Conservation (phyloP, 2,888 invertebrate genomes). For the Noctua janthina region DNA sequence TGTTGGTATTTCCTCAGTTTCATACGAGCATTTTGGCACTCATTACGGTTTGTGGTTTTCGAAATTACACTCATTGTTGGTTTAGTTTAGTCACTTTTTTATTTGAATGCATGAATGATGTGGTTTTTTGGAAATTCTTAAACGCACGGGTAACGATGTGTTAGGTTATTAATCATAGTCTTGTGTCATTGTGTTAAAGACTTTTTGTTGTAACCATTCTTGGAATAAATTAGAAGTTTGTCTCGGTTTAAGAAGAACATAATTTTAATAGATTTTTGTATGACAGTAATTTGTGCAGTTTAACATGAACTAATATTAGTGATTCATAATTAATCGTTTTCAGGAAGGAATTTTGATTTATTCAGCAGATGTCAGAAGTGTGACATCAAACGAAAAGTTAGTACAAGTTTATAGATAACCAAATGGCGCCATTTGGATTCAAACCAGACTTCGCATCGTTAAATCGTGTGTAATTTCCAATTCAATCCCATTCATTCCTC, state of each 20-base stretch:
- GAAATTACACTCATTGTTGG: conserved; percentile 55
- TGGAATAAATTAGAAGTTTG: neutral
- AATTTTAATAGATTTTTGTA: neutral
- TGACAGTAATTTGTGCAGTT: no score
- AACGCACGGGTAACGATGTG: conserved; percentile 55
- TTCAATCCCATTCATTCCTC: conserved; percentile 32
- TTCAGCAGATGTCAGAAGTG: conserved; percentile 3
- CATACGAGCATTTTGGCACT: conserved; percentile 45
- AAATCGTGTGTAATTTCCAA: conserved; percentile 42
- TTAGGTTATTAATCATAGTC: conserved; percentile 57
- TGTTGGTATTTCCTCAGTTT: conserved; percentile 53
- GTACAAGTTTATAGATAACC: conserved; percentile 38
- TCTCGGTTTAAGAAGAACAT: neutral
- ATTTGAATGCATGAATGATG: conserved; percentile 45
- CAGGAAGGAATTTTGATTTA: neutral
- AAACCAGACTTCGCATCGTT: conserved; percentile 56
- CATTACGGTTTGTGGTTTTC: conserved; percentile 61
- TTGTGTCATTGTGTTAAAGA: conserved; percentile 50
- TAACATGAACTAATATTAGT: neutral
- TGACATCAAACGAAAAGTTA: conserved; percentile 35
- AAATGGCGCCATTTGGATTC: conserved; percentile 57
- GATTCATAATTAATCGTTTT: neutral
- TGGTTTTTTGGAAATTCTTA: conserved; percentile 46
- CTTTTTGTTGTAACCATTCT: conserved; percentile 30
- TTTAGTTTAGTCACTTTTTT: conserved; percentile 52